phyloP scores from a whole-genome alignment of 2,113 vertebrate genomes.

The Pollimyrus isidori region DNA sequence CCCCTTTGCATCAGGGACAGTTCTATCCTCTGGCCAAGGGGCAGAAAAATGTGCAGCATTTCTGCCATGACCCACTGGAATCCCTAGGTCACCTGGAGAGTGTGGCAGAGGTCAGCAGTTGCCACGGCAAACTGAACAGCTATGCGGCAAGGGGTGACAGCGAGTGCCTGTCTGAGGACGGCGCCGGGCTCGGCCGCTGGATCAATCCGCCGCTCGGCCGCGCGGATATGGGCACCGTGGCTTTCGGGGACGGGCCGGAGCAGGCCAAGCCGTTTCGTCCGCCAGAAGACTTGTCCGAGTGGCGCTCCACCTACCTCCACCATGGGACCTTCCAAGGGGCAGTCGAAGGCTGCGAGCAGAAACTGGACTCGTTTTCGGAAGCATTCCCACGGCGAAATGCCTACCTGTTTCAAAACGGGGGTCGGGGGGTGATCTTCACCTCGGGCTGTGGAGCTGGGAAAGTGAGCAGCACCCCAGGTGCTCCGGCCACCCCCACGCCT shows the following conservation, averaged over 20 bases:
- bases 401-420: constrained; percentile 23
- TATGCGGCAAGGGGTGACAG: constrained; percentile 19
- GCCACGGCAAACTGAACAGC: constrained; percentile 26
- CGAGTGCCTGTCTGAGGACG: constrained; percentile 13
- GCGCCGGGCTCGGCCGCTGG: neutral
- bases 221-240: neutral
- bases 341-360: constrained; percentile 44
- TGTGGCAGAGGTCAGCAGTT: neutral
- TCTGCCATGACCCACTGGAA: constrained; percentile 9
- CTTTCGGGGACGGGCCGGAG: constrained; percentile 20
- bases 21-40: constrained; percentile 23
- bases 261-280: neutral
- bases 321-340: constrained; percentile 24
- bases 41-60: constrained; percentile 12
- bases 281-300: neutral
- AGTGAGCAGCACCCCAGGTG: neutral
- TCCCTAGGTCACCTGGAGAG: neutral
- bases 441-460: neutral
- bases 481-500: constrained; percentile 36
- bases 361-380: constrained; percentile 65
- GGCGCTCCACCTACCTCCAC: constrained; percentile 14
- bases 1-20: constrained; percentile 30
- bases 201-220: neutral
- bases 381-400: constrained; percentile 50
- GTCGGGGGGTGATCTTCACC: neutral